Percentiles rank a stretch among this genome's conserved stretches.
phyloP scores from a whole-genome alignment of 37 sponge, comb jelly and placozoan species.

The Geodia barretti region DNA sequence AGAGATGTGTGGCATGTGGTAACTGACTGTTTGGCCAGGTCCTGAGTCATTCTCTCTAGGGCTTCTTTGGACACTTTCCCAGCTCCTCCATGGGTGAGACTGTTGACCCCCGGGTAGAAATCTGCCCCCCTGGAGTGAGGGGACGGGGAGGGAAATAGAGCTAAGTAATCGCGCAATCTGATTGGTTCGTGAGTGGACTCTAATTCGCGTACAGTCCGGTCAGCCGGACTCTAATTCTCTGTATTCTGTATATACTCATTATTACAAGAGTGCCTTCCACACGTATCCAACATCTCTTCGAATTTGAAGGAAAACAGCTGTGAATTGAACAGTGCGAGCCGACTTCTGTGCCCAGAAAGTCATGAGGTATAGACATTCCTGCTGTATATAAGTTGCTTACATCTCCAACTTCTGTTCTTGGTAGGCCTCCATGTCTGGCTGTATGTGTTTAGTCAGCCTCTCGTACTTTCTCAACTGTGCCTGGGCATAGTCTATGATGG shows the following conservation, averaged over 20 bases:
- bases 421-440: constrained; percentile 78
- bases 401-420: constrained; percentile 79
- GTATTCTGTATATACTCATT: too few species aligned
- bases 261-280: too few species aligned
- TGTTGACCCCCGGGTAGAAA: constrained; percentile 81
- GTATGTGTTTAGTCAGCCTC: constrained; percentile 83
- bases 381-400: constrained; percentile 23
- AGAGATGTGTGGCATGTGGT: too few species aligned
- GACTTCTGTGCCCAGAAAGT: too few species aligned
- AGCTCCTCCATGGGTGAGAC: constrained; percentile 48
- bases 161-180: too few species aligned
- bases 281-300: too few species aligned
- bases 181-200: too few species aligned
- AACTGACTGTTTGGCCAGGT: constrained; percentile 90
- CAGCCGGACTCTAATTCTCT: too few species aligned
- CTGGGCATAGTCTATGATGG: constrained; percentile 76
- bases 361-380: neutral
- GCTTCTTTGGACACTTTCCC: constrained; percentile 64
- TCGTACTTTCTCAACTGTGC: constrained; percentile 90
- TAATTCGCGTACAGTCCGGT: too few species aligned
- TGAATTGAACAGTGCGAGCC: too few species aligned
- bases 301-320: too few species aligned
- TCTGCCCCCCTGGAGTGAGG: constrained; percentile 41
- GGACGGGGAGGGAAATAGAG: too few species aligned
- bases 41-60: constrained; percentile 91